These are phyloP conservation scores for Clarias batrachus DNA, from an alignment of 2,113 vertebrate species.

Conservation along the genomic window DNA sequence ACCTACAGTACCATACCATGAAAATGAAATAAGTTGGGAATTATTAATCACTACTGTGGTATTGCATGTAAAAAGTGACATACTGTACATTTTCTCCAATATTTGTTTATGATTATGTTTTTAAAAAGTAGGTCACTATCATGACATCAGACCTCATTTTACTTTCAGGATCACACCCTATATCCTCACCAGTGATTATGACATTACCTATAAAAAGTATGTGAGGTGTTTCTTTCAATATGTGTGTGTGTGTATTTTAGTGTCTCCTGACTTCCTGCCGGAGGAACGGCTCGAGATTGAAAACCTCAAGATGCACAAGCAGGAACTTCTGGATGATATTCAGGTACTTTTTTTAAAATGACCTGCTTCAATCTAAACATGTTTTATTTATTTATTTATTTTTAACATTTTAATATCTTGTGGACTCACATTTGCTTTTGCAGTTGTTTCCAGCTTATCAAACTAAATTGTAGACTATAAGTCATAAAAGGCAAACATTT, in stretches of 20 bases:
- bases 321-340: conserved; percentile 87
- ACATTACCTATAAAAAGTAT: neutral
- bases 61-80: neutral
- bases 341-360: conserved; percentile 68
- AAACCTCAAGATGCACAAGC: conserved; percentile 76
- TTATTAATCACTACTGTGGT: neutral
- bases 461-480: neutral
- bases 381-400: neutral
- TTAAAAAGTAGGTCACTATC: neutral
- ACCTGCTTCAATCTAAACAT: neutral
- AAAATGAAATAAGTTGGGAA: neutral
- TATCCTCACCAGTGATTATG: neutral
- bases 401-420: neutral
- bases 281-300: conserved; percentile 82
- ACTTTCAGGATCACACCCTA: neutral
- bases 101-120: neutral
- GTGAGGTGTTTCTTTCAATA: neutral
- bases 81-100: neutral
- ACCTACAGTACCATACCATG: neutral
- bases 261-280: conserved; percentile 71
- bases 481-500: neutral
- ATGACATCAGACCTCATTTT: neutral
- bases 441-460: neutral
- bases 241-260: conserved; percentile 58
- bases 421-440: neutral